These are phyloP conservation scores for Eira barbara DNA, from an alignment of 2,113 vertebrate species.

Conservation along the genomic window DNA sequence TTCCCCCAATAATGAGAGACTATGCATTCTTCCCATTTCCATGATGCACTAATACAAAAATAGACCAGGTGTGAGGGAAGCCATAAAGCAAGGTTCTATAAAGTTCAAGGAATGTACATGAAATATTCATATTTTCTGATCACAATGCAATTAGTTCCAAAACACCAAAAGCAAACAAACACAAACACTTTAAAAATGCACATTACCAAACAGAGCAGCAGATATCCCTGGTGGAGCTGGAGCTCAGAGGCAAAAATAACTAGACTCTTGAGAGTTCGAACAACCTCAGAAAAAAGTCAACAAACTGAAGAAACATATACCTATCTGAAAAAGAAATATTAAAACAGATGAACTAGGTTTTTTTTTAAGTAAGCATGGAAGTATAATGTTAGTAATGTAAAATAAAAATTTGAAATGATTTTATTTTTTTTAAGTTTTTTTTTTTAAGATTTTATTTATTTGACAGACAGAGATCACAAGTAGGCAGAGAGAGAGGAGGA, in stretches of 20 bases:
- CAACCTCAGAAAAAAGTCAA: constrained; percentile 13
- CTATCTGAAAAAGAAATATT: background rate
- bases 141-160: background rate
- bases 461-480: too few species aligned
- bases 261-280: constrained; percentile 3
- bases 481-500: too few species aligned
- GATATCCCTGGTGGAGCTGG: background rate
- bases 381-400: background rate
- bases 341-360: background rate
- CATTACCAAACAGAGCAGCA: background rate
- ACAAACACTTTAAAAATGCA: constrained; percentile 1
- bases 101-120: background rate
- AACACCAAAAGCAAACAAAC: constrained; percentile 4
- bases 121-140: constrained; percentile 25
- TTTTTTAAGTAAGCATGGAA: background rate
- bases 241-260: constrained; percentile 39
- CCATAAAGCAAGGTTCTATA: background rate
- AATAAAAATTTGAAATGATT: background rate
- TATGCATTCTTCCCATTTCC: background rate
- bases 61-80: background rate
- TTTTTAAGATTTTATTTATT: too few species aligned
- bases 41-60: background rate
- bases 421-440: background rate
- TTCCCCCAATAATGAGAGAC: constrained; percentile 29
- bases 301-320: background rate